Percentiles rank a stretch among this genome's conserved stretches.
Evolutionary conservation across 2,797 vertebrate species (phyloP).

Genomic region (Microhierax caerulescens): DNA sequence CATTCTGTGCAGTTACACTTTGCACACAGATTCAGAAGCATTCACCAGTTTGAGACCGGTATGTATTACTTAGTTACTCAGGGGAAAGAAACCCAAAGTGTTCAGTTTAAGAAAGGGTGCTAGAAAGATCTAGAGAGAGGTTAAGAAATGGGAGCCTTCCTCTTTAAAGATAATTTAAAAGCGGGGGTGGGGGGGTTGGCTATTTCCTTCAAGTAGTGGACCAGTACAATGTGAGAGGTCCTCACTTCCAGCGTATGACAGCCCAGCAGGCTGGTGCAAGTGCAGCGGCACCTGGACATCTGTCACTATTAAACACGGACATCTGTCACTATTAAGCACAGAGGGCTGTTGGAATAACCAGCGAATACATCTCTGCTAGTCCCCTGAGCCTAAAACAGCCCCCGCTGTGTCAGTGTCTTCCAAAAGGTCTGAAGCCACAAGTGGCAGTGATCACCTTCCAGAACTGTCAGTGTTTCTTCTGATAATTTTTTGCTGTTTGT

Average conservation of each 20-base stretch:
- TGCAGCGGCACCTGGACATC: neutral
- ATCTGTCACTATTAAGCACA: neutral
- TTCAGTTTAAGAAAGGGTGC: neutral
- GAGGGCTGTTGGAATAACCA: neutral
- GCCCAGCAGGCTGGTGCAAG: neutral
- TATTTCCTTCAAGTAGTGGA: neutral
- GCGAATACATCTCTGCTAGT: neutral
- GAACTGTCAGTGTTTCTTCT: neutral
- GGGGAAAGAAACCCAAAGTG: rapidly evolving
- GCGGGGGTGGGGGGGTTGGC: neutral
- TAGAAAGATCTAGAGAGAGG: neutral
- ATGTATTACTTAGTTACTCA: neutral
- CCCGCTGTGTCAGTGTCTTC: neutral
- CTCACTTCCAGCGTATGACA: neutral
- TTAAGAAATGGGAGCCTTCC: neutral
- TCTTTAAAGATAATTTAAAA: neutral
- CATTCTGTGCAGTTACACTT: neutral
- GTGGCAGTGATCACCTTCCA: neutral
- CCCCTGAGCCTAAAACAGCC: neutral
- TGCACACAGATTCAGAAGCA: neutral
- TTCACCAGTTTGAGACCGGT: neutral
- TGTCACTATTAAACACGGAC: neutral
- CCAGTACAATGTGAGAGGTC: neutral
- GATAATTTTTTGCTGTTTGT: neutral
- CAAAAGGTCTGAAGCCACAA: neutral